Conservation (phyloP, 2,113 vertebrate species). For the Centropus unirufus region DNA sequence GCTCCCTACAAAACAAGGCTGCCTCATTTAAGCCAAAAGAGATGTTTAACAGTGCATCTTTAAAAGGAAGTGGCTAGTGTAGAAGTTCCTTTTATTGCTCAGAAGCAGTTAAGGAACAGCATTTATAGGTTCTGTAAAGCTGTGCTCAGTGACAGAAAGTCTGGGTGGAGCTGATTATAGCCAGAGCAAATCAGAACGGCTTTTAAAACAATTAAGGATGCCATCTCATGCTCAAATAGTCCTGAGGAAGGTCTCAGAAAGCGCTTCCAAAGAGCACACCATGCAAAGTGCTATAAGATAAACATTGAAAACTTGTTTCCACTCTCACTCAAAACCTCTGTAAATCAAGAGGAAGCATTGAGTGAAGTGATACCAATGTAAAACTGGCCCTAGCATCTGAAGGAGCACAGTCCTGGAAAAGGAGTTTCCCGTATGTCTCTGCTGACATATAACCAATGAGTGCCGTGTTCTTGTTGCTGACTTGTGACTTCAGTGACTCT, state of each 20-base stretch:
- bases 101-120: not conserved
- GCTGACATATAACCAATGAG: not conserved
- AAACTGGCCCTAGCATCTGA: not conserved
- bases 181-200: not conserved
- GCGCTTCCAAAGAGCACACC: not conserved
- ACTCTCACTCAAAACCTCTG: not conserved
- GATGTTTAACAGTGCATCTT: not conserved
- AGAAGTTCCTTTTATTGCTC: constrained; percentile 5
- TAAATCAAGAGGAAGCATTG: not conserved
- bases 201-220: not conserved
- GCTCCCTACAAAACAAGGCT: not conserved
- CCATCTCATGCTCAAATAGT: not conserved
- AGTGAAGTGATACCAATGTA: not conserved
- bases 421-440: rapidly evolving
- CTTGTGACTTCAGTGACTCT: not conserved
- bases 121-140: constrained; percentile 28
- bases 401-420: not conserved
- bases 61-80: not conserved
- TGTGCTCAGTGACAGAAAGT: not conserved
- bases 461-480: not conserved
- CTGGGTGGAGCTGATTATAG: not conserved
- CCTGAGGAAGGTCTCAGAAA: not conserved
- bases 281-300: not conserved
- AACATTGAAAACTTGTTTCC: not conserved
- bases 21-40: not conserved